Evolutionary conservation across 2,113 vertebrate genomes (phyloP), one percentile per base, ranked within the genome.

Genomic region (Cynoglossus semilaevis): DNA sequence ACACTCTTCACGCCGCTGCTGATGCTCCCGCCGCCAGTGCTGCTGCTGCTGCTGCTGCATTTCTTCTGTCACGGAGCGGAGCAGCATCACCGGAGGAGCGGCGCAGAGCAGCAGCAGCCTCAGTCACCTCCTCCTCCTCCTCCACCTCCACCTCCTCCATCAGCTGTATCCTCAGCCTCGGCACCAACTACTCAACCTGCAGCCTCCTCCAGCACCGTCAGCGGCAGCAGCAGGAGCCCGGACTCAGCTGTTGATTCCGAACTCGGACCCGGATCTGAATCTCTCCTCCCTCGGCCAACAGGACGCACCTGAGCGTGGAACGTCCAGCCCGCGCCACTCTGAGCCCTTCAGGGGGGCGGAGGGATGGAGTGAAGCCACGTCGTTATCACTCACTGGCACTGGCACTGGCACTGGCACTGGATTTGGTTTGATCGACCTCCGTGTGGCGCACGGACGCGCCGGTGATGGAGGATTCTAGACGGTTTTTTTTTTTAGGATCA

Each of bases 381-480:
- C 74, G 29, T 70, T 70, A 35, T 55, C 63, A 53, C 36, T 64
- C 49, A 15, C 53, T 51, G 76, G 65, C 13, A 14, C 22, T 49
- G 80, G 70, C 13, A 14, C 22, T 49, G 80, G 70, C 49, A 15
- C 53, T 51, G 76, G 65, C 13, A 14, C 22, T 49, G 80, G 70
- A 76, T 70, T 61, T 75, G 63, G 22, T 63, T 63, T 55, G 41
- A 14, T 38, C 38, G 51, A 62, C 63, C 58, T 71, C 58, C 58
- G 61, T 70, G 73, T 80, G 42, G 76, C 73, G 70, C 62, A 57
- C 44, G 76, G 62, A 68, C 77, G 76, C 78, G 46, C 62, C 29
- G 67, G 84, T 84, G 87, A 85, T 85, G 87, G 83, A 83, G 64
- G 64, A 71, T 80, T 76, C 67, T 70, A 76, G 68, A 58, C 61